These are phyloP conservation scores for Caenorhabditis uteleia DNA, from an alignment of 2,888 invertebrate species.

Conservation along the genomic window DNA sequence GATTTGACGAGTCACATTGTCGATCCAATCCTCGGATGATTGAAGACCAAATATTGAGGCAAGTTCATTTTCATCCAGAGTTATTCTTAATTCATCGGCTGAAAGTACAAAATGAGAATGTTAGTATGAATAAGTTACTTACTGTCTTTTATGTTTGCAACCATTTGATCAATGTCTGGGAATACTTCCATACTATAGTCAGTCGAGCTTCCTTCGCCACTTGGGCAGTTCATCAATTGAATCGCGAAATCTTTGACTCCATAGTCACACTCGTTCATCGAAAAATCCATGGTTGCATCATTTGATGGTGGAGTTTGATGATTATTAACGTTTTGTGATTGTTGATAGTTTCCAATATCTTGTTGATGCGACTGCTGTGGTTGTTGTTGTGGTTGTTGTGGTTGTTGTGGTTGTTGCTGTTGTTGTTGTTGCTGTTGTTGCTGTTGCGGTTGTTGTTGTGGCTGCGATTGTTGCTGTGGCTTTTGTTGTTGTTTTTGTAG, in stretches of 20 bases:
- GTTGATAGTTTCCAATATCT: not conserved
- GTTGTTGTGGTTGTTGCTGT: no score
- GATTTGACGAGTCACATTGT: slow-evolving; percentile 1
- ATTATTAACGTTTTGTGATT: no score
- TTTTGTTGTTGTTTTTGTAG: slow-evolving; percentile 10
- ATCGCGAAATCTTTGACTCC: no score
- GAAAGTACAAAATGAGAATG: slow-evolving; percentile 3
- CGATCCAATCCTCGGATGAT: slow-evolving; percentile 7
- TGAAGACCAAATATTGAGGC: slow-evolving; percentile 6
- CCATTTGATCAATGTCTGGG: slow-evolving; percentile 35
- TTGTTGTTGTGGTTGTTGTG: no score
- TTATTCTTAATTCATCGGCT: slow-evolving; percentile 22
- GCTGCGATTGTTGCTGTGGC: no score
- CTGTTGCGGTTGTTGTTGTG: no score
- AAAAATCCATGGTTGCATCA: not conserved
- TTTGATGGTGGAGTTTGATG: no score
- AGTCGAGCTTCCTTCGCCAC: no score
- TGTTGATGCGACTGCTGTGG: not conserved
- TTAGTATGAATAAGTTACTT: not conserved
- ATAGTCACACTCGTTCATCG: not conserved
- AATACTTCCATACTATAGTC: slow-evolving; percentile 1
- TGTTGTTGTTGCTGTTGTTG: no score
- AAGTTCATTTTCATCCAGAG: slow-evolving; percentile 3
- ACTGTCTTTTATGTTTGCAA: slow-evolving; percentile 27
- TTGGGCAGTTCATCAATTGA: no score